Conservation (phyloP, 2,888 invertebrate species). For the Sinodicranocentrus sp. region DNA sequence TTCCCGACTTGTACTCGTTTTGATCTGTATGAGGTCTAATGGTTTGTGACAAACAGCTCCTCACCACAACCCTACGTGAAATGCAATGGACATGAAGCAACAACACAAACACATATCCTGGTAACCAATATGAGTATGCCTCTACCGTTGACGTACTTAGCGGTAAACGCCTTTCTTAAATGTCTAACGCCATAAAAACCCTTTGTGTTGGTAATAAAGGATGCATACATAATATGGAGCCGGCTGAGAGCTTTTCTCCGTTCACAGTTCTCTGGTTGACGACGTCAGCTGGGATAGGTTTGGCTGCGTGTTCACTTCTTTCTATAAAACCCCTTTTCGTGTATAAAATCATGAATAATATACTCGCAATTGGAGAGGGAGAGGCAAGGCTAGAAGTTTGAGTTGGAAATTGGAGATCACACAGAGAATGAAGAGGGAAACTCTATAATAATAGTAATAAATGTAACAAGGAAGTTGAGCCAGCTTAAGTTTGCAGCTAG, state of each 20-base stretch:
- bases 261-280: too few species aligned
- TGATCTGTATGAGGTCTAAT: constrained; percentile 26
- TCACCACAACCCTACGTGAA: neutral
- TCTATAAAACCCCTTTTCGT: too few species aligned
- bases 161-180: neutral
- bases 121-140: too few species aligned
- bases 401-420: neutral
- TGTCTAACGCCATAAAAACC: neutral
- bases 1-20: neutral
- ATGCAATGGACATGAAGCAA: neutral
- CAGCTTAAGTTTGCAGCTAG: constrained; percentile 11
- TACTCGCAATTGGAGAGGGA: too few species aligned
- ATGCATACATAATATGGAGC: too few species aligned
- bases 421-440: constrained; percentile 16
- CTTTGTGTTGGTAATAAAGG: neutral
- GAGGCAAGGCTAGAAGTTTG: too few species aligned
- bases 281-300: too few species aligned
- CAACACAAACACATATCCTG: too few species aligned
- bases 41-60: constrained; percentile 60
- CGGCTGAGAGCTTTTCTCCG: too few species aligned
- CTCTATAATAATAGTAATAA: constrained; percentile 18
- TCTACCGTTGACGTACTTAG: neutral
- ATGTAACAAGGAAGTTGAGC: constrained; percentile 28
- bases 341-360: too few species aligned
- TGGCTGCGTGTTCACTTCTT: too few species aligned